Evolutionary conservation across 2,113 vertebrate genomes (phyloP).

Genomic region (Sylvia atricapilla): DNA sequence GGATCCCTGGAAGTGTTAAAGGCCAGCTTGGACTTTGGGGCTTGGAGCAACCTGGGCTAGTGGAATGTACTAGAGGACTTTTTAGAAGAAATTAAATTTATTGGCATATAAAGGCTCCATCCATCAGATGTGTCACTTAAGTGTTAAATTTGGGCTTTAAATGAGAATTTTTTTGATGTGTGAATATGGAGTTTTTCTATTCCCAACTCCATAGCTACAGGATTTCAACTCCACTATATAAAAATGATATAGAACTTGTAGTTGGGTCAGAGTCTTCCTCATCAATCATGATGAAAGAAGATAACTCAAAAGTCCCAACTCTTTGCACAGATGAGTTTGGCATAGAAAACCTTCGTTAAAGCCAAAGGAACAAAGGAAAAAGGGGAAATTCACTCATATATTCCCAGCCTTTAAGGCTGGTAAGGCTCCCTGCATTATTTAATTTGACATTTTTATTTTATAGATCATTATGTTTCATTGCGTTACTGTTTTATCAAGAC

Average conservation of each 20-base stretch:
- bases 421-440: neutral
- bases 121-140: neutral
- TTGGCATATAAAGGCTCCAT: neutral
- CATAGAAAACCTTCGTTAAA: neutral
- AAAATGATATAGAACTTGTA: neutral
- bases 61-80: neutral
- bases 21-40: rapidly evolving
- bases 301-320: neutral
- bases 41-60: rapidly evolving
- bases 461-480: neutral
- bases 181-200: neutral
- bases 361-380: neutral
- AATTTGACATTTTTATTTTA: neutral
- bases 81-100: neutral
- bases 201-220: neutral
- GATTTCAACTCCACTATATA: neutral
- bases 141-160: neutral
- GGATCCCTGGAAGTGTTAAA: neutral
- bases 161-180: neutral
- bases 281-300: neutral
- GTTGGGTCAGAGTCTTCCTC: neutral
- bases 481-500: neutral
- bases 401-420: neutral
- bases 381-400: neutral
- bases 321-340: neutral